A percentile compares a stretch with the other conserved stretches of the same genome.
These are phyloP conservation scores for Stenolophus ochropezus DNA, from an alignment of 2,888 invertebrate genomes.

Conservation along the genomic window DNA sequence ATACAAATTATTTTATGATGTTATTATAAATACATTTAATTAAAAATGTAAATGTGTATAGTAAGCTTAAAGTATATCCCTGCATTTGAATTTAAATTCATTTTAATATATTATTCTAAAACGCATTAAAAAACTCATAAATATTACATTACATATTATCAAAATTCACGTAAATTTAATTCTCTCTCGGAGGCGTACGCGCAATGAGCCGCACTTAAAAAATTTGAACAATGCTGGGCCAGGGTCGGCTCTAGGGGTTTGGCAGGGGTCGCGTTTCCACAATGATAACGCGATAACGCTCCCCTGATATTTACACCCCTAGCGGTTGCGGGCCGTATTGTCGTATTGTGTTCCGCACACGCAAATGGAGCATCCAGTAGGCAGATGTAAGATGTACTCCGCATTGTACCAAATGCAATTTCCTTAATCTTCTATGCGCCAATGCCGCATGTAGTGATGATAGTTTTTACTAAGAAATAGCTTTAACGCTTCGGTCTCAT, in stretches of 20 bases:
- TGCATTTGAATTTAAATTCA: not conserved
- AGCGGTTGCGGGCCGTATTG: too few relatives aligned
- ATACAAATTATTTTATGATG: not conserved
- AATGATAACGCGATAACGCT: slow-evolving; percentile 32
- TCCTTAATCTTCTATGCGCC: not conserved
- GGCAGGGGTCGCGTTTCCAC: slow-evolving; percentile 1
- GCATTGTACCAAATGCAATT: not conserved
- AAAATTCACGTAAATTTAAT: slow-evolving; percentile 33
- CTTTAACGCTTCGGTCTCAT: too few relatives aligned
- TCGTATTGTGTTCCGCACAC: slow-evolving; percentile 4
- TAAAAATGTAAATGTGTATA: not conserved
- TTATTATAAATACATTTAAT: not conserved
- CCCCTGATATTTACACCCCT: slow-evolving; percentile 21
- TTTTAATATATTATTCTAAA: slow-evolving; percentile 11
- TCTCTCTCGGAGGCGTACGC: not conserved
- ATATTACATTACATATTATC: slow-evolving; percentile 46
- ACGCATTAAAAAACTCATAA: slow-evolving; percentile 26
- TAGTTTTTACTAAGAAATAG: too few relatives aligned
- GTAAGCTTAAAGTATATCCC: not conserved
- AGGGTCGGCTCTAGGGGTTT: slow-evolving; percentile 13
- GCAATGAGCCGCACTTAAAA: slow-evolving; percentile 39
- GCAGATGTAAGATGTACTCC: slow-evolving; percentile 6
- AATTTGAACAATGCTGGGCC: slow-evolving; percentile 22
- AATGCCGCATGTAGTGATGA: not conserved
- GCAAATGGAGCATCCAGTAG: slow-evolving; percentile 9